Evolutionary conservation across 37 sponge, comb jelly and placozoan genomes (phyloP), one percentile per base, ranked within the genome.

Genomic region (Diacarnus erythraeanus): DNA sequence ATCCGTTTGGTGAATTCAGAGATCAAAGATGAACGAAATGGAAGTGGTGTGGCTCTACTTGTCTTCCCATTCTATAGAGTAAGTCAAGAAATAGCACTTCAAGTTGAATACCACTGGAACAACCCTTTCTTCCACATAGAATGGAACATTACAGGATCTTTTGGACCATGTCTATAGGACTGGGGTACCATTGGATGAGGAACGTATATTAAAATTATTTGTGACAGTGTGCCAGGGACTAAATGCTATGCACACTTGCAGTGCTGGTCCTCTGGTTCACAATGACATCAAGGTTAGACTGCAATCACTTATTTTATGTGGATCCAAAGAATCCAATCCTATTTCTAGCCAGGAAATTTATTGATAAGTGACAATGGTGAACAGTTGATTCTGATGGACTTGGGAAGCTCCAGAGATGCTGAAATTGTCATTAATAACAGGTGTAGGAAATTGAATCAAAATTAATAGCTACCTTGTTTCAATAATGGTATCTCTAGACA

Each of bases 51-150:
- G 1, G 95, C 89, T 21, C 40, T 78, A 20, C 92, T 94, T 23
- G 69, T 94, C 22, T 94, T 94, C 56, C 95, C 95, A 10, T 94
- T 61, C 81, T 91, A 88, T 70, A 54, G 64, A 43, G 90, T 90
- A 23, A 51, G 74, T 30, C 22, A 15, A 17, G 23, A 60, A n/a
- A 25, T 26, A n/a, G 27, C 9, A 41, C 17, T 54, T 20, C 56
- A 54, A 20, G 10, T 20, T 10, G 17, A 10, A 54, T 20, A 54
- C 10, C 56, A 20, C 17, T 17, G 17, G 10, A 20, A 17, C 17
- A 25, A 60, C 23, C 22, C 22, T 25, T 60, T 60, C n/a, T 60
- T 25, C 12, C 12, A 15, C 10, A 15, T 47, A 90, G 86, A 84
- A 88, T 67, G 97, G 97, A 0, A 93, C 89, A 29, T 63, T 93